Base-by-base conservation (phyloP, 2,888 invertebrate species). In the Nineta flava region DNA sequence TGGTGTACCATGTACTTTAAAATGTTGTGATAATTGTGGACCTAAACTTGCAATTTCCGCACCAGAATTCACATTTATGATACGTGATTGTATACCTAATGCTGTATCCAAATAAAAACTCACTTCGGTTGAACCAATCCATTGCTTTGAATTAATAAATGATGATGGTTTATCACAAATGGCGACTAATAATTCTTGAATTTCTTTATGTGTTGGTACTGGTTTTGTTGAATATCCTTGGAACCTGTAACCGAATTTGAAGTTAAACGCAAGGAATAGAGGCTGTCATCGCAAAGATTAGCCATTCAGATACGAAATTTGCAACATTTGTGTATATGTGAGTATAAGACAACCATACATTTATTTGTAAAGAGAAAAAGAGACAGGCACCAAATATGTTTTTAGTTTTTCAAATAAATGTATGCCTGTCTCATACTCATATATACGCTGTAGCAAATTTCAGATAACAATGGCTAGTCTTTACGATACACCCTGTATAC, bases 41-140 rank as follows among this genome's bases (percentile, higher is more conserved):
- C 83, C 88, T 61, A 87, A 80, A 31, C 73, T 74, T 6, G 76
- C 73, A 65, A 97, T 67, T 59, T 97, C 95, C 32, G 79, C 75
- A 9, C 97, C 97, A 16, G 81, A 83, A 57, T 81, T 82, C 0
- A 93, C 88, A 60, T 83, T 83, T 53, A 95, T 71, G 55, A 97
- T 88, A 64, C 85, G 85, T 1, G 80, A 79, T 46, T 82, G 77
- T 0, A 92, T 73, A 45, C 80, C 79, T 7, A 91, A 68, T 51
- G 93, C 70, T 32, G 85, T 79, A 62, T 92, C 86, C 53, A 99
- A 69, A 53, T 91, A 90, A 71, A 86, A 96, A 67, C 87, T 83
- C 12, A 99, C 91, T 75, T 99, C 99, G 4, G 91, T 90, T 0
- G 96, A 96, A 7, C 99, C 99, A 62, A 99, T 97, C 99, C 99